These are phyloP conservation scores for Solenopsis invicta DNA, from an alignment of 1,140 invertebrate species.

Conservation along the genomic window DNA sequence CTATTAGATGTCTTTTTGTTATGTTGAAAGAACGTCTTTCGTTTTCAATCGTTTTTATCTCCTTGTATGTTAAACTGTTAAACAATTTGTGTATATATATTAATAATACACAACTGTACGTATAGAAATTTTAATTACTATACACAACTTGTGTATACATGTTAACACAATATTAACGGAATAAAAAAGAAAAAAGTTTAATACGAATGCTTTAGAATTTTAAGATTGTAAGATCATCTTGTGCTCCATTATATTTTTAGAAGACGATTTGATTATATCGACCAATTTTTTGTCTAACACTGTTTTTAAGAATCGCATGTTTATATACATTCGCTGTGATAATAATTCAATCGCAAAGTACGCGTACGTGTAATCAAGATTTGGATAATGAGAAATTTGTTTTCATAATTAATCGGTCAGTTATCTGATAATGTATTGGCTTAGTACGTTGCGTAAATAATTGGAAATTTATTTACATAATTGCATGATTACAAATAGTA, in stretches of 20 bases:
- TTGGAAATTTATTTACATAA: conserved; percentile 49
- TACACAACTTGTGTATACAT: too few relatives aligned
- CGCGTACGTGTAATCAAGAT: neutral
- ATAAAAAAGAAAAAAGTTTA: neutral
- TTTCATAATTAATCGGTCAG: conserved; percentile 45
- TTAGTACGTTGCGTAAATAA: conserved; percentile 45
- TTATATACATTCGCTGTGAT: neutral
- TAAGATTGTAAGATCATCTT: neutral
- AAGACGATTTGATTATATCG: neutral
- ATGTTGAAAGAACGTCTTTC: neutral
- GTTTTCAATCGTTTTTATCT: neutral
- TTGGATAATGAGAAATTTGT: conserved; percentile 47
- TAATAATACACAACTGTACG: too few relatives aligned
- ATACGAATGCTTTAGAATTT: neutral
- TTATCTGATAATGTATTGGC: conserved; percentile 45
- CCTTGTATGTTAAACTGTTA: too few relatives aligned
- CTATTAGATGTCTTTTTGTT: neutral
- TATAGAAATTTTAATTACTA: too few relatives aligned
- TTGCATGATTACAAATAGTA: conserved; percentile 45
- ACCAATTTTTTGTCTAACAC: neutral
- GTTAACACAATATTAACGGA: neutral
- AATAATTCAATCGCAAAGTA: neutral
- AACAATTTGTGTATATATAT: too few relatives aligned
- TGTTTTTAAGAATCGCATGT: neutral
- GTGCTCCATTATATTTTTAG: neutral